Evolutionary conservation across 2,113 vertebrate species (phyloP), one percentile per base, ranked within the genome.

Genomic region (Lonchura striata): DNA sequence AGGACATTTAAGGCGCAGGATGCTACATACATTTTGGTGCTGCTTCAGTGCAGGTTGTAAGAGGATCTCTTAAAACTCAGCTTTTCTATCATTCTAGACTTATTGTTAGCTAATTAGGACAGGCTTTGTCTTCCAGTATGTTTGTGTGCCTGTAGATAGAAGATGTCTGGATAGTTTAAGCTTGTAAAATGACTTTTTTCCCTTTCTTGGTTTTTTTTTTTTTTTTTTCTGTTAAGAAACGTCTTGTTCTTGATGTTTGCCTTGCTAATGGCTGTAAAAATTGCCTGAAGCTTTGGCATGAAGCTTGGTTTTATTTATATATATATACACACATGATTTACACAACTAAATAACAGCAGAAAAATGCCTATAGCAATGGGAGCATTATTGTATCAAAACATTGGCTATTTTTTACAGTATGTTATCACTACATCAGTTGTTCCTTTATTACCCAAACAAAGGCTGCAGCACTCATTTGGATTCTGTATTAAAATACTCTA

Each of bases 401-500:
- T 3, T 31, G 42, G 35, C 35, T 87, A 66, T 79, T 91, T 92
- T 94, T 95, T 65, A 24, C 69, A 69, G 33, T 54, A 37, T 66
- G 52, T 94, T 91, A 87, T 85, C 22, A 39, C 78, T 82, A 47
- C 50, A 39, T 87, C 71, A 76, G 37, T 89, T 91, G 53, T 61
- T 95, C 82, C 15, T 92, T 95, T 97, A 61, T 85, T 74, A 63
- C 12, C 7, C 46, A 66, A 50, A 92, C 79, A 96, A 87, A 92
- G 59, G 39, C 68, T 80, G 54, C 35, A 74, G 74, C 35, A 77
- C 31, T 87, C 35, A 69, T 69, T 91, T 85, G 54, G 81, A 54
- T 92, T 90, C 72, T 70, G 9, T 63, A 81, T 90, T 85, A 77
- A 92, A 95, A 79, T 72, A 69, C 27, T 74, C 16, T 46, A 3